These are phyloP conservation scores for Cyclargus thomasi DNA, from an alignment of 1,140 invertebrate genomes.

Conservation along the genomic window DNA sequence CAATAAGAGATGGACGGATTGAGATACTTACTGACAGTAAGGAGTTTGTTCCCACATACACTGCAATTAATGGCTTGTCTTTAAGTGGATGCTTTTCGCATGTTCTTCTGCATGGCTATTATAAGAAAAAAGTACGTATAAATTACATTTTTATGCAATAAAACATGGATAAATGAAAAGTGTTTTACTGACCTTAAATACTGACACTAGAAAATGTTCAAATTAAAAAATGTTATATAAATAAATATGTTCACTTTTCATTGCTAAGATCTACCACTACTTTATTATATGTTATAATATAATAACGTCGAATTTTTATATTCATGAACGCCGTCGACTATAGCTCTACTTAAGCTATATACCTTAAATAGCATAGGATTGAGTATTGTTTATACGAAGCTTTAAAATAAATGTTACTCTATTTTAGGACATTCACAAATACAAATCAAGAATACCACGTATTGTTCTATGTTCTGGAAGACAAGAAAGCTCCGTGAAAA, in stretches of 20 bases:
- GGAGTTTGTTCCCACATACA: constrained; percentile 26
- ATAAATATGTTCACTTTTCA: too few species aligned
- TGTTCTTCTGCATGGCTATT: constrained; percentile 32
- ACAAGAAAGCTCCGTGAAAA: constrained; percentile 39
- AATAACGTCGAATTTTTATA: too few species aligned
- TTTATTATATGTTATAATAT: too few species aligned
- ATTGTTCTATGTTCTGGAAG: constrained; percentile 50
- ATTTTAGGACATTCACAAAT: constrained; percentile 42
- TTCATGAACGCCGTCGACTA: too few species aligned
- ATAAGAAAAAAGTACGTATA: constrained; percentile 36
- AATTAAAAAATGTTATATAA: too few species aligned
- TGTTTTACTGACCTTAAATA: too few species aligned
- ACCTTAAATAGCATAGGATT: too few species aligned
- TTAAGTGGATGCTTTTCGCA: constrained; percentile 38
- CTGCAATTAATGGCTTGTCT: constrained; percentile 38
- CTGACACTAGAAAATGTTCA: too few species aligned
- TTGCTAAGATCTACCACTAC: too few species aligned
- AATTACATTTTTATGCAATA: not conserved
- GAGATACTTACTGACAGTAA: constrained; percentile 30
- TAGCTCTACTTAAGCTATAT: too few species aligned
- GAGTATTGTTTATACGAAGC: too few species aligned
- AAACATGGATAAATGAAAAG: too few species aligned
- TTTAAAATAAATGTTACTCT: not conserved
- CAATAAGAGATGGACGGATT: constrained; percentile 36
- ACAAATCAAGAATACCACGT: constrained; percentile 42